phyloP scores from a whole-genome alignment of 2,113 vertebrate species.

The Saccopteryx bilineata region DNA sequence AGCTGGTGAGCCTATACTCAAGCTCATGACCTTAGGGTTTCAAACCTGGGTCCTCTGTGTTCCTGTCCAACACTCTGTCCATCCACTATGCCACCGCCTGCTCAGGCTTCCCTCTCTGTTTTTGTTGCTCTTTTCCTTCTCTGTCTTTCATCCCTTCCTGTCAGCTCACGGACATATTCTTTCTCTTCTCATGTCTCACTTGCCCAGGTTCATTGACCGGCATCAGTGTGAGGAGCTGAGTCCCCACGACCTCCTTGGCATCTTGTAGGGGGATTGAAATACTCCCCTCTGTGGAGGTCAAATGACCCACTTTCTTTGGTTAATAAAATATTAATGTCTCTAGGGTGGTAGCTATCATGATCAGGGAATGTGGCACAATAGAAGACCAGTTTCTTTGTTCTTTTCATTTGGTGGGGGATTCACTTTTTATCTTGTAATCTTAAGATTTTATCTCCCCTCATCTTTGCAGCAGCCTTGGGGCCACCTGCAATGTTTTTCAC shows the following conservation, averaged over 20 bases:
- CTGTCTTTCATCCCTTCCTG: not conserved
- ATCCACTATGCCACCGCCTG: too few relatives aligned
- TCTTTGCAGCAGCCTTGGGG: not conserved
- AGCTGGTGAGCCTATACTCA: too few relatives aligned
- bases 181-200: conserved; percentile 48
- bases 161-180: not conserved
- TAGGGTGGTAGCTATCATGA: conserved; percentile 26
- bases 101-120: not conserved
- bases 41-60: too few relatives aligned
- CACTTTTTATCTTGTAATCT: conserved; percentile 43
- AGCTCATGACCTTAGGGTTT: too few relatives aligned
- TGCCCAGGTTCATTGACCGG: conserved; percentile 23
- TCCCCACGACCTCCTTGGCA: not conserved
- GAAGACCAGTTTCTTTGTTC: conserved; percentile 59
- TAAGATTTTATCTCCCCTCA: conserved; percentile 48
- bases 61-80: too few relatives aligned
- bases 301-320: conserved; percentile 54
- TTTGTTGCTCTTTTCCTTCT: not conserved
- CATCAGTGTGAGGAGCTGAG: conserved; percentile 35
- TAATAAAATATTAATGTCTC: conserved; percentile 43
- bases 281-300: conserved; percentile 42
- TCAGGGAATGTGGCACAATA: conserved; percentile 43
- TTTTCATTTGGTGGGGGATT: not conserved
- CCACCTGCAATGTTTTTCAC: not conserved
- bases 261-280: conserved; percentile 21